Conservation (phyloP, 1,140 invertebrate genomes). For the Episyrphus balteatus region DNA sequence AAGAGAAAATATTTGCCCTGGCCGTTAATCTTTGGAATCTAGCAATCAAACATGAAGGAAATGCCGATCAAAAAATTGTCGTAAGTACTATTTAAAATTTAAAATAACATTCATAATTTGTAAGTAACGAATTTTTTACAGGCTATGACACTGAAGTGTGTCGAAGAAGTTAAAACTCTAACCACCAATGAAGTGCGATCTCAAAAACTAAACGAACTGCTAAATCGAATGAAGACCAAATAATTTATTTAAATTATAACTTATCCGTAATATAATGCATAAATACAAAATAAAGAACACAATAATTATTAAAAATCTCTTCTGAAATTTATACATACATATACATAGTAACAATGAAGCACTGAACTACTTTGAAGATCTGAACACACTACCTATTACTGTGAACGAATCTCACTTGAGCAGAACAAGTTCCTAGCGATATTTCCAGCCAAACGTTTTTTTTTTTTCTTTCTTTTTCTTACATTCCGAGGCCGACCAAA, state of each 20-base stretch:
- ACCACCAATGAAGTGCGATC: neutral
- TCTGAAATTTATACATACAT: too few species aligned
- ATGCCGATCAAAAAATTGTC: slow-evolving; percentile 23
- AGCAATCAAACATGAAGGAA: slow-evolving; percentile 46
- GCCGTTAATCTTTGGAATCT: slow-evolving; percentile 70
- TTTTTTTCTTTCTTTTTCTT: too few species aligned
- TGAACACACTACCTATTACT: too few species aligned
- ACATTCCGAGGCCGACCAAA: too few species aligned
- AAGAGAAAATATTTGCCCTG: slow-evolving; percentile 47
- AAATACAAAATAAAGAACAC: too few species aligned
- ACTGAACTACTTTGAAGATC: too few species aligned
- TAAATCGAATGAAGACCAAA: slow-evolving; percentile 2
- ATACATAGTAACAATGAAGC: too few species aligned
- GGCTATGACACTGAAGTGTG: neutral
- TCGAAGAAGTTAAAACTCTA: neutral
- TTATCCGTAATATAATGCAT: too few species aligned
- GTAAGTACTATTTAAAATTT: slow-evolving; percentile 11
- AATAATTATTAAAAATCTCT: too few species aligned
- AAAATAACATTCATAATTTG: neutral
- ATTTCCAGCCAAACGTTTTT: too few species aligned
- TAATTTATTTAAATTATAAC: neutral
- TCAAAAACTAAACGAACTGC: slow-evolving; percentile 2
- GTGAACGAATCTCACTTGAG: too few species aligned
- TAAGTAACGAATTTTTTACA: neutral
- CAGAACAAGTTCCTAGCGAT: too few species aligned